Conservation (phyloP, 2,113 vertebrate genomes). For the Prionailurus bengalensis region DNA sequence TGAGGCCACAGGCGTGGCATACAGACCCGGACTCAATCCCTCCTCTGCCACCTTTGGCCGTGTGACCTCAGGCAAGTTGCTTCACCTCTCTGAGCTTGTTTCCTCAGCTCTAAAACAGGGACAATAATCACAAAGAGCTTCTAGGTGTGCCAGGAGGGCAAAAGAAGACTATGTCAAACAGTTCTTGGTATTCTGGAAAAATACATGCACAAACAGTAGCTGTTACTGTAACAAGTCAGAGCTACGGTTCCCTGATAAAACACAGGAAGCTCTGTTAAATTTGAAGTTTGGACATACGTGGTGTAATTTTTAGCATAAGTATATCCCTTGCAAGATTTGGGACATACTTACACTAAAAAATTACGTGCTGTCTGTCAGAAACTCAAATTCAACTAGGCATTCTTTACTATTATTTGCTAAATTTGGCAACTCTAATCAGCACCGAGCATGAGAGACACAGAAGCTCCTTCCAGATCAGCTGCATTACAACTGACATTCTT, state of each 20-base stretch:
- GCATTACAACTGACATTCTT: background rate
- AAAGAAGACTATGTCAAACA: background rate
- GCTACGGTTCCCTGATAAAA: background rate
- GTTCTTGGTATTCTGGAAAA: background rate
- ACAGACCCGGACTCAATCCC: background rate
- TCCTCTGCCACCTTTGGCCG: background rate
- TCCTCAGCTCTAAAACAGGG: constrained; percentile 32
- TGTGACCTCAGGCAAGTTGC: background rate
- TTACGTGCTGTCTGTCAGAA: background rate
- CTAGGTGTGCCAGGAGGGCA: background rate
- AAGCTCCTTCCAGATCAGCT: background rate
- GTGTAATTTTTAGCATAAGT: background rate
- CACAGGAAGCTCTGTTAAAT: background rate
- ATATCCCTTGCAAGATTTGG: background rate
- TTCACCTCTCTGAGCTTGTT: background rate
- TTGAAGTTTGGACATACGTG: background rate
- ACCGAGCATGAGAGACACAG: background rate
- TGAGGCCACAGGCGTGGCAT: background rate
- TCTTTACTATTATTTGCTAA: constrained; percentile 37
- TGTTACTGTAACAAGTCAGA: background rate
- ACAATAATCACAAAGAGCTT: background rate
- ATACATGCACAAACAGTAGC: constrained; percentile 17
- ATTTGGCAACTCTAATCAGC: background rate
- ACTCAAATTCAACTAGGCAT: background rate
- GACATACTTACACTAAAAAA: background rate